Evolutionary conservation across 1,140 invertebrate species (phyloP), one percentile per base, ranked within the genome.

Genomic region (Hydropsyche tenuis): DNA sequence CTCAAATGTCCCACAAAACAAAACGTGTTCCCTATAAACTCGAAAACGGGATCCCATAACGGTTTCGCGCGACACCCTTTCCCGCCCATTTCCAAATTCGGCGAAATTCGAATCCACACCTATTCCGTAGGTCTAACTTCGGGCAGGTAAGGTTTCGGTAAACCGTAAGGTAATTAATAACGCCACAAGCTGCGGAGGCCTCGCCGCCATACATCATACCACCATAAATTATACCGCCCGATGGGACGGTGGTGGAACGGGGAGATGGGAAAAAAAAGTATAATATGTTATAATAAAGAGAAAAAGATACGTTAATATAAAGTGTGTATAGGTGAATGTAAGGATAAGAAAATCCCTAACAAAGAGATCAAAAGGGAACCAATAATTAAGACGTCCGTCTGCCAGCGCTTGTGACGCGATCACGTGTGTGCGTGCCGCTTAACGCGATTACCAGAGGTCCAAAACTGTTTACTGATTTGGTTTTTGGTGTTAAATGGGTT

Each of bases 331-430:
- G 42, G 43, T 43, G 30, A 30, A 65, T 43, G 42, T n/a, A 23
- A 46, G n/a, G 18, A 22, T 46, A 68, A n/a, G 18, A 68, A 65
- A 72, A 75, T 76, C 72, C 69, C 75, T 72, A 76, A 76, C 75
- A 76, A 76, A 76, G 75, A 76, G 72, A 76, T 74, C 75, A 76
- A 76, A 76, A 73, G 65, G 69, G 62, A 74, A 73, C 72, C 72
- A 74, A 76, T 76, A 76, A 76, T 76, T 76, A 76, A 76, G 72
- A 76, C 69, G 75, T 76, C 72, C 64, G 42, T 72, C 65, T 73
- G 72, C 65, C 53, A 62, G 43, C 63, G 48, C 66, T 11, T 22
- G 72, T 56, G 72, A 66, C 25, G 62, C 42, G 63, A 65, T 25
- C 60, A 45, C 71, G 71, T 65, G 60, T 73, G 63, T 64, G 37